Conservation (phyloP, 2,113 vertebrate species). For the Lagopus leucura region DNA sequence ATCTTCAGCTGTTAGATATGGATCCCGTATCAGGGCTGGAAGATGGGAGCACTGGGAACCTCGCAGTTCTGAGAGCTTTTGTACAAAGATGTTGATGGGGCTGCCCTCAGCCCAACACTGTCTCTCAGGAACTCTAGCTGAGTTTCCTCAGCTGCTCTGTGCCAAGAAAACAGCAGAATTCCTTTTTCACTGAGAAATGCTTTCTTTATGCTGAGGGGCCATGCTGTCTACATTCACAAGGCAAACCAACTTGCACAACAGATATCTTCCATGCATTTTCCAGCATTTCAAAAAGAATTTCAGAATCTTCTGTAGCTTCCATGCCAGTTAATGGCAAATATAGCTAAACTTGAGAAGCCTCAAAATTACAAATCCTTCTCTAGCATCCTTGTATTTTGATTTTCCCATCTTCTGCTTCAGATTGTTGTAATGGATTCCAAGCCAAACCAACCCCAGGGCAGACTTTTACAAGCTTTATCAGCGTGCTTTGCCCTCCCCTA, state of each 20-base stretch:
- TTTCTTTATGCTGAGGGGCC: background rate
- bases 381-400: background rate
- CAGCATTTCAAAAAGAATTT: background rate
- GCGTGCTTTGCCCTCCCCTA: background rate
- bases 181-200: background rate
- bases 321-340: background rate
- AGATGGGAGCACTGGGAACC: background rate
- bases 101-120: background rate
- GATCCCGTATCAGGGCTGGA: background rate
- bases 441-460: conserved; percentile 8
- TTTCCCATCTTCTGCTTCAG: conserved; percentile 15
- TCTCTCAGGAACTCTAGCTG: background rate
- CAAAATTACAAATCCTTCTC: background rate
- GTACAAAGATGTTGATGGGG: background rate
- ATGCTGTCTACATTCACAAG: fast-evolving
- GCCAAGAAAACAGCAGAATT: background rate
- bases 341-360: background rate
- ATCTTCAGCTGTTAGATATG: background rate
- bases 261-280: background rate
- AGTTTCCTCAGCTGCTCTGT: background rate
- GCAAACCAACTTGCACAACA: background rate
- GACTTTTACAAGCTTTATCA: background rate
- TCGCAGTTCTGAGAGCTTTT: background rate
- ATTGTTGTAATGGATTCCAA: conserved; percentile 8
- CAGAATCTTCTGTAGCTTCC: background rate